These are phyloP conservation scores for human (Homo sapiens) DNA, from an alignment of 2,113 vertebrate species.

Conservation along the genomic window GRCh38 chr6:104261501-104262000, in stretches of 20 bases:
- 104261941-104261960: neutral
- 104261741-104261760: neutral
- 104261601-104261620: constrained; percentile 2
- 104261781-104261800: neutral
- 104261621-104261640: neutral
- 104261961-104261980: neutral
- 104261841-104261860: neutral
- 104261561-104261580: neutral
- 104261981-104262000: neutral
- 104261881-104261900: neutral
- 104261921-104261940: neutral
- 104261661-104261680: neutral
- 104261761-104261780: neutral
- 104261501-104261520: neutral
- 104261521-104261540: neutral
- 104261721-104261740: neutral
- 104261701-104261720: neutral
- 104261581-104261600: neutral
- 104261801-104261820: neutral
- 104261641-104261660: neutral
- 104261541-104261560: neutral
- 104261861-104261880: neutral
- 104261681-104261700: neutral
- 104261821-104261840: neutral
- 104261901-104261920: neutral